A percentile compares a stretch with the other conserved stretches of the same genome.
Evolutionary conservation across 2,113 vertebrate genomes (phyloP).

Genomic region (Hippocampus zosterae): DNA sequence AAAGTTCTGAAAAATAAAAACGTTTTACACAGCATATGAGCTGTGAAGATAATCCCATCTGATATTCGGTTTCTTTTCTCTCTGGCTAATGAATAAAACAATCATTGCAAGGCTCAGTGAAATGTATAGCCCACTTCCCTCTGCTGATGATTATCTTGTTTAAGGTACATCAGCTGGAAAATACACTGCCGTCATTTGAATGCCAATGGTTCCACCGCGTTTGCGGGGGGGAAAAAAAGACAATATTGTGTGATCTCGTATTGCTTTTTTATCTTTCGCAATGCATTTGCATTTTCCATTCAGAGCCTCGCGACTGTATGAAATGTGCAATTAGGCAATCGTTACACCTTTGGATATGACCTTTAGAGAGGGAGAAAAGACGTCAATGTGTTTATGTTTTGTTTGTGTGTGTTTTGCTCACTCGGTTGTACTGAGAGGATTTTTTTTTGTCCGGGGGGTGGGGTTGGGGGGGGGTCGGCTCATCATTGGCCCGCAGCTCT

Average conservation of each 20-base stretch:
- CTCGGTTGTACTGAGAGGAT: conserved; percentile 17
- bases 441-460: too few relatives aligned
- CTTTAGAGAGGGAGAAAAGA: conserved; percentile 51
- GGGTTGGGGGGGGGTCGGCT: conserved; percentile 11
- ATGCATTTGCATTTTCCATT: conserved; percentile 56
- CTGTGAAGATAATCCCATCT: conserved; percentile 34
- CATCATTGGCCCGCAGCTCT: conserved; percentile 36
- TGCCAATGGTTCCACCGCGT: conserved; percentile 62
- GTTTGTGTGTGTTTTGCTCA: conserved; percentile 11
- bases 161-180: conserved; percentile 74
- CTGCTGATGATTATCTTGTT: conserved; percentile 71
- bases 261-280: conserved; percentile 63
- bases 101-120: conserved; percentile 66
- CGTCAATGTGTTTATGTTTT: conserved; percentile 34
- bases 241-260: conserved; percentile 49
- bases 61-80: conserved; percentile 46
- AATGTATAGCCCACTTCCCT: conserved; percentile 66
- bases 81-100: conserved; percentile 69
- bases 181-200: conserved; percentile 68
- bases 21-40: not conserved
- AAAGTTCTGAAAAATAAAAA: not conserved
- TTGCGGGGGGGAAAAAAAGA: conserved; percentile 34
- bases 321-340: conserved; percentile 63
- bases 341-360: conserved; percentile 58
- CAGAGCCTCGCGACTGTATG: conserved; percentile 44